Percentiles rank a stretch among this genome's conserved stretches.
phyloP scores from a whole-genome alignment of 1,140 invertebrate genomes.

The Campodea augens region DNA sequence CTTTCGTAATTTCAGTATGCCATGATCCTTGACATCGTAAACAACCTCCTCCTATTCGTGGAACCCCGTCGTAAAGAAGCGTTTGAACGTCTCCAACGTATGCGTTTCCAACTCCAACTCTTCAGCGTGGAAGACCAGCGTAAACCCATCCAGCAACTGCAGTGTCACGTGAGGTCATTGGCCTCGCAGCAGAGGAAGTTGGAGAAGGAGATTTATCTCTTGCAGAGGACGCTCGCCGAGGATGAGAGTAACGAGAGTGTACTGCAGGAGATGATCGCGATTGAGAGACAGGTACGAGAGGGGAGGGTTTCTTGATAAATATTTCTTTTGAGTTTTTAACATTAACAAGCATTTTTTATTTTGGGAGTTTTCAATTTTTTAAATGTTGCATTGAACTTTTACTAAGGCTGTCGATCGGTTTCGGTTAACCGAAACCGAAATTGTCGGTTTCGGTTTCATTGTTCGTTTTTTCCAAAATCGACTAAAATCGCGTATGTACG shows the following conservation, averaged over 20 bases:
- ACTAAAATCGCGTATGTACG: too few relatives aligned
- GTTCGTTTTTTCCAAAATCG: too few relatives aligned
- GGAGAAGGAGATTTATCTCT: conserved; percentile 78
- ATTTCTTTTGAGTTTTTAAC: conserved; percentile 1
- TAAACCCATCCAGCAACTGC: conserved; percentile 74
- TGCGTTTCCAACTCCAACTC: conserved; percentile 82
- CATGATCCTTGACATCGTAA: conserved; percentile 92
- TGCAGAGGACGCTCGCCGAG: conserved; percentile 59
- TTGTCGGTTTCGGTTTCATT: too few relatives aligned
- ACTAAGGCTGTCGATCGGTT: too few relatives aligned
- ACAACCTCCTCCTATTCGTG: conserved; percentile 89
- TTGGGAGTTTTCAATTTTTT: too few relatives aligned
- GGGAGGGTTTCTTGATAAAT: conserved; percentile 5
- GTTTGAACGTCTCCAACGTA: conserved; percentile 66
- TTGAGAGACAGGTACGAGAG: conserved; percentile 38
- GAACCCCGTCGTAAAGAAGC: conserved; percentile 87
- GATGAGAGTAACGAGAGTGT: conserved; percentile 40
- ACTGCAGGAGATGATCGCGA: conserved; percentile 38
- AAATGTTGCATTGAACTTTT: too few relatives aligned
- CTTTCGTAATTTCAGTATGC: conserved; percentile 45
- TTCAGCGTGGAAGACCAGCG: conserved; percentile 76
- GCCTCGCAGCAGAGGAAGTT: conserved; percentile 58
- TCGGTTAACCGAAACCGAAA: too few relatives aligned
- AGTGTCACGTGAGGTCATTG: conserved; percentile 58
- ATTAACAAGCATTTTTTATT: neutral